Evolutionary conservation across 2,797 vertebrate species (phyloP), one percentile per base, ranked within the genome.

Genomic region (Tamandua tetradactyla): DNA sequence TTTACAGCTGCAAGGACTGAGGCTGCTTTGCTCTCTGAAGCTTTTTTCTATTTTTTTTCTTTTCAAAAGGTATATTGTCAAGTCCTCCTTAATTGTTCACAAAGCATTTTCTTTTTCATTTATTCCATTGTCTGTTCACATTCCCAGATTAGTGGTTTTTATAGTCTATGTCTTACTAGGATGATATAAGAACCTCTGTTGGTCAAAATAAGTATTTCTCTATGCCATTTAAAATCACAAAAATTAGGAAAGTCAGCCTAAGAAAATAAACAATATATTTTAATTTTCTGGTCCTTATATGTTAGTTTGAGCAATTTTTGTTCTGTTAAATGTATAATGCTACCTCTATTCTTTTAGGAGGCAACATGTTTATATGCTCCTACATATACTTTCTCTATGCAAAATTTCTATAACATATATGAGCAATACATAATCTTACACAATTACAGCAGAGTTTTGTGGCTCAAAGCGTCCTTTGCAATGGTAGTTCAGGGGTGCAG

Each of bases 61-160:
- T 9, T 17, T 6, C 30, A 5, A 76, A 92, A 71, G 49, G 44
- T n/a, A 90, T 71, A 61, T 76, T 76, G 18, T 93, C 68, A 84
- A 81, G 47, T 84, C 17, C 15, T 84, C 27, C 90, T 8, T 82
- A 78, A 95, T 78, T 90, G 37, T 94, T 91, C 79, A 88, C 14
- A 79, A n/a, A 74, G 62, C 5, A n/a, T 93, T 78, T 72, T 52
- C 62, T 68, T 87, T 82, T 71, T 90, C 40, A 61, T 71, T 83
- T 72, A 78, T 88, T 91, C n/a, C 35, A 30, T 74, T 82, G 18
- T 68, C 78, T 78, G 37, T 88, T 81, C 25, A 79, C n/a, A 94
- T 86, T 96, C 62, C 23, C 88, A 86, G 79, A 87, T 32, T n/a
- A 94, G 47, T 27, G 81, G 42, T 18, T 78, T 86, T 92, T 11